These are phyloP conservation scores for Fragum whitleyi DNA, from an alignment of 2,888 invertebrate species.

Conservation along the genomic window DNA sequence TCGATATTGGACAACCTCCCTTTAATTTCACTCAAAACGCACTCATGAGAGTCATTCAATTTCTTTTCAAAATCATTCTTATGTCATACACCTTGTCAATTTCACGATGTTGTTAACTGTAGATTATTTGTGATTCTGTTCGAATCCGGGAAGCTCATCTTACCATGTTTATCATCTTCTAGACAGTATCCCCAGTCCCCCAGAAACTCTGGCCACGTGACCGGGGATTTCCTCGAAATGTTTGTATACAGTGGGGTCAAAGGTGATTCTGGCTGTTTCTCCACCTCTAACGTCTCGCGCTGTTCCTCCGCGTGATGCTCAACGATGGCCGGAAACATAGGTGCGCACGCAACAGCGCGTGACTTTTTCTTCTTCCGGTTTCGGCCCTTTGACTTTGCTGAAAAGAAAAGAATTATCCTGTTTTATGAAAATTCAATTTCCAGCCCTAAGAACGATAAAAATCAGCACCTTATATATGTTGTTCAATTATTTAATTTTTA, in stretches of 20 bases:
- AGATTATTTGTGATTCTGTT: too few species aligned
- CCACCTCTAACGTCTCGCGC: conserved; percentile 56
- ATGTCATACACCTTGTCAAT: too few species aligned
- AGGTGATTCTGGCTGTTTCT: conserved; percentile 73
- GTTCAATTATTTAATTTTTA: too few species aligned
- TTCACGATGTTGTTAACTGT: too few species aligned
- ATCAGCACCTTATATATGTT: too few species aligned
- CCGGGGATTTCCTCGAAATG: conserved; percentile 68
- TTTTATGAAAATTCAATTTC: neutral
- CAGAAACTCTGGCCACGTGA: conserved; percentile 73
- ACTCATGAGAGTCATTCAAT: too few species aligned
- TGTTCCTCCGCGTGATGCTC: conserved; percentile 69
- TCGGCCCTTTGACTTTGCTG: conserved; percentile 57
- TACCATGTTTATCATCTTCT: conserved; percentile 47
- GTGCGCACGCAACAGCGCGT: conserved; percentile 68
- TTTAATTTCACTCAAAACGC: too few species aligned
- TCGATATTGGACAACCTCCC: too few species aligned
- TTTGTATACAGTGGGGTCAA: conserved; percentile 76
- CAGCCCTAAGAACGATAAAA: too few species aligned
- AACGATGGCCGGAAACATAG: conserved; percentile 70
- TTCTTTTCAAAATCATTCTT: too few species aligned
- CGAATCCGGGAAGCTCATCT: too few species aligned
- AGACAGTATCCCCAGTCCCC: conserved; percentile 61
- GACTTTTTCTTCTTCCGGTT: conserved; percentile 56
- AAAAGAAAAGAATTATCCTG: too few species aligned